Base-by-base conservation (phyloP, 2,113 vertebrate genomes). In the Clinocottus analis region DNA sequence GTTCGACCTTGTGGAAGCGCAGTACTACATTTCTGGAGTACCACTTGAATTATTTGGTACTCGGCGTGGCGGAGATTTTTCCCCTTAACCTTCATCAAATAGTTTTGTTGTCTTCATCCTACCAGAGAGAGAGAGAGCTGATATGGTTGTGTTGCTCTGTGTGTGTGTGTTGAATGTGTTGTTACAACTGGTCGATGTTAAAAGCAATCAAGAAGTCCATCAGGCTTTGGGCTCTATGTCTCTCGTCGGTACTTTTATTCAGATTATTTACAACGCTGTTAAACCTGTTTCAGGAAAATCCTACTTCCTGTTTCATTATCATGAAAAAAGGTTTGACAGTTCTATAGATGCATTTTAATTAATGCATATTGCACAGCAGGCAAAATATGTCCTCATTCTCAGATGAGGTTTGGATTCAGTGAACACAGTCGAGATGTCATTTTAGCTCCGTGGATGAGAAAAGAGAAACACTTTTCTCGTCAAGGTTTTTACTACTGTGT, bases 381-480 rank as follows among this genome's bases (percentile, higher is more conserved):
- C 25, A n/a, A n/a, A 72, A 7, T 72, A n/a, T 79, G 59, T 61
- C 8, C 19, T 62, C 14, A 49, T 69, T 75, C 67, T 68, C 49
- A 23, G 61, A 35, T 45, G 21, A 63, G 2, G 9, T 70, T 83
- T 72, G 79, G 41, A 68, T 47, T 27, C 35, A 72, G 45, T 70
- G 78, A 68, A 6, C 19, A 21, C n/a, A 51, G 72, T 60, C 14
- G 11, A n/a, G 25, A 68, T 41, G 0, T 51, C 4, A 19, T 25
- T 72, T 66, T 69, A 75, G n/a, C 39, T 47, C n/a, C n/a, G 59
- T 7, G 5, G 11, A 53, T 72, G 0, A 73, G 41, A 41, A 62
- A 21, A 61, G 47, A 58, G 37, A 27, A 29, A 72, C 21, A 59
- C 25, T 23, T 35, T 25, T 80, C 41, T 67, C 39, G 45, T 59